Base-by-base conservation (phyloP, 1,140 invertebrate genomes). In the Metaphire vulgaris region DNA sequence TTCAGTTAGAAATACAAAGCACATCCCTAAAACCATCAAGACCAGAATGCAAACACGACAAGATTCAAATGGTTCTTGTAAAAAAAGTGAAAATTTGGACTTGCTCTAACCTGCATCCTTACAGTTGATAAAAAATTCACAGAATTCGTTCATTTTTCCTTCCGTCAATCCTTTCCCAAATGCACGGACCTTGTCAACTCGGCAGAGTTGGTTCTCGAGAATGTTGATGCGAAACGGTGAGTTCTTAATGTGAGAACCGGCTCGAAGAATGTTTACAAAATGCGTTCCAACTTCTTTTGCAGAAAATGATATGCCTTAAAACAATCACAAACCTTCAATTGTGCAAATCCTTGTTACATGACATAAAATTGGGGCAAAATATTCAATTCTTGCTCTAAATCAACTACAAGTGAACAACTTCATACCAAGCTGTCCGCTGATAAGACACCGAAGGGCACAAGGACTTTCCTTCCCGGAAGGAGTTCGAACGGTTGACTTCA, bases 181-280 rank as follows among this genome's bases (percentile, higher is more conserved):
- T 0, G 96, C 92, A 86, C 92, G 91, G n/a, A 98, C 95, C 86
- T 96, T 95, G 82, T 92, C 93, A 33, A 95, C 93, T 83, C 97
- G 93, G 66, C 95, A 95, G 15, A 97, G 93, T 86, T 97, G 94
- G 76, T 91, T 79, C 41, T 76, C 73, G 29, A 91, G 90, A 0
- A 97, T 95, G 76, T 91, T 92, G 80, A 97, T 96, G 85, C 95
- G 95, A 87, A 97, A 97, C 0, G 95, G 95, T 0, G 93, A 95
- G 82, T 95, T 95, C 68, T 91, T 90, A 80, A 98, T 96, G 82
- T 96, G 93, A 79, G 92, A 92, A 66, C 94, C 95, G 90, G 93
- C 89, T 74, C 92, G 90, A 84, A 96, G 96, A 0, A 97, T 94
- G 14, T 93, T 93, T 0, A 98, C 94, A 69, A 90, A 88, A 85